A percentile compares a stretch with the other conserved stretches of the same genome.
These are phyloP conservation scores for Nomada fabriciana DNA, from an alignment of 2,888 invertebrate species.

Conservation along the genomic window DNA sequence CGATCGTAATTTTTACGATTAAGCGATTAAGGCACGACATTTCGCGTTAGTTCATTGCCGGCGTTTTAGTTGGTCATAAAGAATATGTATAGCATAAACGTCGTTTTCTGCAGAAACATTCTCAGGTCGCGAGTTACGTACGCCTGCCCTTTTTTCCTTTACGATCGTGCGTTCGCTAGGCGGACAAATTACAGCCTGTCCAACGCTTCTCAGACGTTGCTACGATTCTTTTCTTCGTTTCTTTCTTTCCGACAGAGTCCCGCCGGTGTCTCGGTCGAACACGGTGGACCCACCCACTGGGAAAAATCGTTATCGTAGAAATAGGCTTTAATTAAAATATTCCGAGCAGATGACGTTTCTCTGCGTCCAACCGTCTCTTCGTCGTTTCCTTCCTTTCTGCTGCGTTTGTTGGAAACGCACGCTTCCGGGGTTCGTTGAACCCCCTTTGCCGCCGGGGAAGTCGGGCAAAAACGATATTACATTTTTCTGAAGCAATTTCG, in stretches of 20 bases:
- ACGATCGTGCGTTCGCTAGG: constrained; percentile 62
- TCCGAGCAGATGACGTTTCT: constrained; percentile 50
- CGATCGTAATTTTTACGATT: constrained; percentile 38
- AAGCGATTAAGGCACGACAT: constrained; percentile 48
- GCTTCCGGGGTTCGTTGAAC: constrained; percentile 40
- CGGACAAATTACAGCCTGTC: constrained; percentile 64
- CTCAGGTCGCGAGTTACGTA: constrained; percentile 27
- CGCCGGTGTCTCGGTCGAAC: constrained; percentile 29
- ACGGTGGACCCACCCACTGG: constrained; percentile 18
- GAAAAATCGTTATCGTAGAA: constrained; percentile 61
- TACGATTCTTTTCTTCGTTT: constrained; percentile 21
- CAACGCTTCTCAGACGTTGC: constrained; percentile 55
- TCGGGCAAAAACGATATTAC: constrained; percentile 11
- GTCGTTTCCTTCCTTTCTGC: constrained; percentile 3
- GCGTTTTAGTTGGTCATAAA: constrained; percentile 59
- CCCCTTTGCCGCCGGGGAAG: background rate
- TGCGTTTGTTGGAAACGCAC: constrained; percentile 44
- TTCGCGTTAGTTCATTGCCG: background rate
- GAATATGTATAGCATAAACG: constrained; percentile 32
- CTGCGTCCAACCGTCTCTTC: constrained; percentile 8
- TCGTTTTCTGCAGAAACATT: constrained; percentile 36
- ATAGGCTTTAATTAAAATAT: constrained; percentile 72
- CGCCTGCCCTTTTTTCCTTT: constrained; percentile 39
- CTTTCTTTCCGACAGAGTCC: constrained; percentile 2
- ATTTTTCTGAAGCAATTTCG: constrained; percentile 21